phyloP scores from a whole-genome alignment of 2,113 vertebrate species.

The Brachyhypopomus gauderio region DNA sequence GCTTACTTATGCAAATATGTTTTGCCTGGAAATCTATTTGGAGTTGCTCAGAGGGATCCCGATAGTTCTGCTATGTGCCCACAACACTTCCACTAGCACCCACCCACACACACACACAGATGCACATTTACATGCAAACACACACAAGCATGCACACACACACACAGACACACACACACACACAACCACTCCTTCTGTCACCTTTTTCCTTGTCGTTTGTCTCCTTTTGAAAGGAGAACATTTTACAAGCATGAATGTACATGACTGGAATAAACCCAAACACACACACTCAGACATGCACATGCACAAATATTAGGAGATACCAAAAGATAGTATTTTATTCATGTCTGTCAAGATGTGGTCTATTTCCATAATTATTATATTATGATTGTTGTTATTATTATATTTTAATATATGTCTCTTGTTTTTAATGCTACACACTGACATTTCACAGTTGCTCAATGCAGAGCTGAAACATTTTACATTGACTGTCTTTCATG shows the following conservation, averaged over 20 bases:
- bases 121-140: too few species aligned
- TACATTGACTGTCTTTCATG: too few species aligned
- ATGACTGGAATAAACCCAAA: slow-evolving; percentile 54
- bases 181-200: slow-evolving; percentile 46
- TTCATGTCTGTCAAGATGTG: background rate
- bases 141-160: background rate
- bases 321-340: background rate
- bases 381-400: too few species aligned
- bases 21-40: slow-evolving; percentile 84
- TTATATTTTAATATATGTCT: too few species aligned
- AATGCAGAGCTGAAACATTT: too few species aligned
- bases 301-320: slow-evolving; percentile 50
- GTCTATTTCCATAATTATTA: too few species aligned
- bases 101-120: background rate
- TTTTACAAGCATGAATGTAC: slow-evolving; percentile 69
- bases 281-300: slow-evolving; percentile 54
- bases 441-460: too few species aligned
- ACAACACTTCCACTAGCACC: background rate
- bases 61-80: slow-evolving; percentile 76
- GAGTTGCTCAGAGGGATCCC: slow-evolving; percentile 81
- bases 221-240: slow-evolving; percentile 72
- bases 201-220: slow-evolving; percentile 59
- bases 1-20: slow-evolving; percentile 81
- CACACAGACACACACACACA: slow-evolving; percentile 2
- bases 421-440: too few species aligned